Percentiles rank a stretch among this genome's conserved stretches.
Conservation (phyloP, 2,797 vertebrate genomes). For the Anguilla pacifica region DNA sequence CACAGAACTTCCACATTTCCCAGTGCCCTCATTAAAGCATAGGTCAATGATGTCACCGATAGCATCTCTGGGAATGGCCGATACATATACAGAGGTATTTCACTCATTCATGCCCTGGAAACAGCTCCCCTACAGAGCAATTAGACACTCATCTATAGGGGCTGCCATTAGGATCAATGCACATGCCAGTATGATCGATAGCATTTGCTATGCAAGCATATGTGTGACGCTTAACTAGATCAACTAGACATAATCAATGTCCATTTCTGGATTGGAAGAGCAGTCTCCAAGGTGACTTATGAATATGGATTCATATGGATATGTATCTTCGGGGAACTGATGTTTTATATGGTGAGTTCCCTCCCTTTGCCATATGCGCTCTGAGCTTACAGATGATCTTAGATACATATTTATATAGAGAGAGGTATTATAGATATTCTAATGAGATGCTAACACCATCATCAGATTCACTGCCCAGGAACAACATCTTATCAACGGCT, state of each 20-base stretch:
- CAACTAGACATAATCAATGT: background rate
- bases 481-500: background rate
- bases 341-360: background rate
- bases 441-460: background rate
- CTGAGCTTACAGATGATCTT: background rate
- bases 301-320: background rate
- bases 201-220: background rate
- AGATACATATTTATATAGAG: background rate
- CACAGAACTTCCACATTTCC: slow-evolving; percentile 29
- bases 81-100: slow-evolving; percentile 18
- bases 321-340: background rate
- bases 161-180: background rate
- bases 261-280: background rate
- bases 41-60: slow-evolving; percentile 32
- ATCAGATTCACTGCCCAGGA: background rate
- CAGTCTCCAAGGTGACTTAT: background rate
- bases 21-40: slow-evolving; percentile 33
- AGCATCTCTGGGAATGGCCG: slow-evolving; percentile 27
- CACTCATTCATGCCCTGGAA: slow-evolving; percentile 6
- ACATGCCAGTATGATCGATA: background rate
- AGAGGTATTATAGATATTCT: background rate
- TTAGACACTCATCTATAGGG: background rate
- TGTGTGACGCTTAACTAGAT: background rate
- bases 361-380: background rate
- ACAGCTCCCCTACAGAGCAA: background rate